Percentiles rank a stretch among this genome's conserved stretches.
Conservation (phyloP, 1,140 invertebrate genomes). For the Cyphomyrmex costatus region DNA sequence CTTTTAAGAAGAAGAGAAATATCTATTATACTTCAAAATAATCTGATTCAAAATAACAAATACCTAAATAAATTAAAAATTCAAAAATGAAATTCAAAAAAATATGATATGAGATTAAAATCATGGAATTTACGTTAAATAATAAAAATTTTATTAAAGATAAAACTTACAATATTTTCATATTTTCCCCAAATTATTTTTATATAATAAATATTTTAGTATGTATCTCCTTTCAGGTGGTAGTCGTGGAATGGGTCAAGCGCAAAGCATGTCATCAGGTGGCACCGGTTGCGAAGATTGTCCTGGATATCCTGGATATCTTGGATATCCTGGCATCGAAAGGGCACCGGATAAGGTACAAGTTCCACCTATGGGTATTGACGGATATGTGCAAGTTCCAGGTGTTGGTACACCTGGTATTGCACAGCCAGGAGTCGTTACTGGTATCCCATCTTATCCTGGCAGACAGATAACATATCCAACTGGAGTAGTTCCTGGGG, state of each 20-base stretch:
- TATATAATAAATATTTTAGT: constrained; percentile 27
- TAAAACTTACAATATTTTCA: not conserved
- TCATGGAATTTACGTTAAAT: not conserved
- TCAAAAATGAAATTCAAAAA: constrained; percentile 14
- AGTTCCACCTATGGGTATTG: not conserved
- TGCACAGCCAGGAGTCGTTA: constrained; percentile 9
- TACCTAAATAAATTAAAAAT: constrained; percentile 29
- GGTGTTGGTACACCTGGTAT: not conserved
- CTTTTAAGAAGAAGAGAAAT: not conserved
- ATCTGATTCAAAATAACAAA: not conserved
- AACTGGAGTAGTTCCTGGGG: constrained; percentile 28
- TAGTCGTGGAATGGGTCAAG: constrained; percentile 92
- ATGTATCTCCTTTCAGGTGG: constrained; percentile 87
- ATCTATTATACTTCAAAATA: not conserved
- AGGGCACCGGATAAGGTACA: not conserved
- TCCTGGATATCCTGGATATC: constrained; percentile 71
- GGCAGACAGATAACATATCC: constrained; percentile 43
- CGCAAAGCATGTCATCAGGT: constrained; percentile 90
- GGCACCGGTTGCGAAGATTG: constrained; percentile 84
- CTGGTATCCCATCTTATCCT: constrained; percentile 11
- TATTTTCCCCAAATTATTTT: not conserved
- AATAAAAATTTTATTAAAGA: constrained; percentile 5
- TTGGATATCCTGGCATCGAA: not conserved
- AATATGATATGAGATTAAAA: not conserved
- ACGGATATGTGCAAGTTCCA: not conserved